A percentile compares a stretch with the other conserved stretches of the same genome.
phyloP scores from a whole-genome alignment of 2,113 vertebrate species.

The Ifrita kowaldi region DNA sequence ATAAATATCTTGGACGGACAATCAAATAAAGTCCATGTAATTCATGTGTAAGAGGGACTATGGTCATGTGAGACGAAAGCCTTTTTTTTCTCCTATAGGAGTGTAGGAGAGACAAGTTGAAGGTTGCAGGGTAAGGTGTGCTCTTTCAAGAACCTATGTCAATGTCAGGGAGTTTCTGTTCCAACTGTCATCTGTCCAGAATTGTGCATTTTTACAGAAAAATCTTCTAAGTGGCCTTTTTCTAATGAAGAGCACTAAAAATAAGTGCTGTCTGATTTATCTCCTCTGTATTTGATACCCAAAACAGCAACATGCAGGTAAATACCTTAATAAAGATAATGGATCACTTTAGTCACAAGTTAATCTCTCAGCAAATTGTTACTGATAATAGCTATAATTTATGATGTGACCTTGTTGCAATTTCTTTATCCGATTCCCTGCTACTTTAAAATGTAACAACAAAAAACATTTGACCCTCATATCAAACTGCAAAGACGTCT shows the following conservation, averaged over 20 bases:
- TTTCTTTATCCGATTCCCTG: neutral
- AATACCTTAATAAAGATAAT: neutral
- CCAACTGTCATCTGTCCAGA: neutral
- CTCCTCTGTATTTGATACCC: neutral
- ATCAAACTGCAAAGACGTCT: neutral
- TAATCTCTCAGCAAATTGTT: neutral
- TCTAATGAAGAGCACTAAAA: neutral
- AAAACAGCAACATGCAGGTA: neutral
- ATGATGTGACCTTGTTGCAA: neutral
- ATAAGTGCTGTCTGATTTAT: neutral
- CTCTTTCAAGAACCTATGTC: neutral
- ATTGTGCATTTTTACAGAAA: neutral
- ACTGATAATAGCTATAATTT: neutral
- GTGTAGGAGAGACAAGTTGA: neutral
- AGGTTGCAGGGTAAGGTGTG: neutral
- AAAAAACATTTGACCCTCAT: neutral
- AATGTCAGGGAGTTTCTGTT: neutral
- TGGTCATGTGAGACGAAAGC: neutral
- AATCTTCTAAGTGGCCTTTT: neutral
- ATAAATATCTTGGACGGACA: neutral
- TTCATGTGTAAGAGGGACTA: neutral
- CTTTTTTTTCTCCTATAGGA: neutral
- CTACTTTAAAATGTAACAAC: neutral
- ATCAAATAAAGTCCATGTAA: neutral
- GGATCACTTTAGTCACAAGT: neutral